These are phyloP conservation scores for Thalassoma bifasciatum DNA, from an alignment of 2,113 vertebrate species.

Conservation along the genomic window DNA sequence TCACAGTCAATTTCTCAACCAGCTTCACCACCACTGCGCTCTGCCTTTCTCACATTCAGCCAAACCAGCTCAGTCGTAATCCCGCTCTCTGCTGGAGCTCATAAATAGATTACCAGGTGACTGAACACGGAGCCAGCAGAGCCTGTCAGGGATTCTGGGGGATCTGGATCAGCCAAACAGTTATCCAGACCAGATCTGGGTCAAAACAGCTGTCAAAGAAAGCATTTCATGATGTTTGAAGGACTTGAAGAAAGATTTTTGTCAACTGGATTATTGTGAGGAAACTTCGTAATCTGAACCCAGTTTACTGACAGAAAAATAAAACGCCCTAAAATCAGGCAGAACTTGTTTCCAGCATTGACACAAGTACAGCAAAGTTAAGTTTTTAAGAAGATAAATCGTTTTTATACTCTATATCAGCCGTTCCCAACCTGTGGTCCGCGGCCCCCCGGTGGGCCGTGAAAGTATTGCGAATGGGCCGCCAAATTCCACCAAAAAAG, in stretches of 20 bases:
- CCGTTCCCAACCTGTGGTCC: too few relatives aligned
- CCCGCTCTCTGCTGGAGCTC: constrained; percentile 42
- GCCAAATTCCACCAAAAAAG: too few relatives aligned
- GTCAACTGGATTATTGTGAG: background rate
- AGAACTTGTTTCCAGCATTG: too few relatives aligned
- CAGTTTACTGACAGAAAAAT: background rate
- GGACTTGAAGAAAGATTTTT: background rate
- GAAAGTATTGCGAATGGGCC: too few relatives aligned
- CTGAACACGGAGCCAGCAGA: constrained; percentile 46
- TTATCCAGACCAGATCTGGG: constrained; percentile 26
- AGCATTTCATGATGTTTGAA: background rate
- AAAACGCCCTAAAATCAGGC: too few relatives aligned
- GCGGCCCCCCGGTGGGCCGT: too few relatives aligned
- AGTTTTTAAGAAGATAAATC: too few relatives aligned
- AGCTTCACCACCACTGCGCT: constrained; percentile 3
- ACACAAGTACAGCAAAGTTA: too few relatives aligned
- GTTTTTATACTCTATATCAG: too few relatives aligned
- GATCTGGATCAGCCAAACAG: constrained; percentile 27
- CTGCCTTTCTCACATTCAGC: constrained; percentile 23
- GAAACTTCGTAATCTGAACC: background rate
- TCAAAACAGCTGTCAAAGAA: constrained; percentile 1
- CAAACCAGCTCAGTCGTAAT: constrained; percentile 54
- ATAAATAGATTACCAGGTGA: constrained; percentile 64
- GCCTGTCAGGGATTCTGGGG: constrained; percentile 33
- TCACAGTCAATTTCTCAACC: constrained; percentile 43